These are phyloP conservation scores for Tholera decimalis DNA, from an alignment of 2,888 invertebrate genomes.

Conservation along the genomic window DNA sequence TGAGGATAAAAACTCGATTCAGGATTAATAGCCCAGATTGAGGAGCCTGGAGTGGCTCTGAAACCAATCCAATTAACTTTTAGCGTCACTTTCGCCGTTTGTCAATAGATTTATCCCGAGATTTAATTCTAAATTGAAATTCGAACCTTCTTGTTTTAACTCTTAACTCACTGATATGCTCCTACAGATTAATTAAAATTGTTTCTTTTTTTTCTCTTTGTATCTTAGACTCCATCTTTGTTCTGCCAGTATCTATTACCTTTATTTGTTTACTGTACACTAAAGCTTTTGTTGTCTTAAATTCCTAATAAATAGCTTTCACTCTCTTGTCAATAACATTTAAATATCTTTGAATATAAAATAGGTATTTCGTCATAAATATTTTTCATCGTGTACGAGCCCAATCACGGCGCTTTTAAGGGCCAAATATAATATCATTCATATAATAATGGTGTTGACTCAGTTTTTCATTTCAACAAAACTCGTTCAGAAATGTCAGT, in stretches of 20 bases:
- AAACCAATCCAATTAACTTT: slow-evolving; percentile 68
- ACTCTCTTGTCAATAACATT: slow-evolving; percentile 23
- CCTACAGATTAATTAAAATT: slow-evolving; percentile 34
- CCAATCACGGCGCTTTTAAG: slow-evolving; percentile 53
- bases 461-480: slow-evolving; percentile 76
- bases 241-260: slow-evolving; percentile 9
- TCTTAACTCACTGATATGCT: slow-evolving; percentile 32
- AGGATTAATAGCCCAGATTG: slow-evolving; percentile 63
- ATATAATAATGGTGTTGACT: slow-evolving; percentile 77
- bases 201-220: slow-evolving; percentile 24
- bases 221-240: not conserved
- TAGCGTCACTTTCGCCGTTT: slow-evolving; percentile 59
- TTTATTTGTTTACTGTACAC: slow-evolving; percentile 4
- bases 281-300: slow-evolving; percentile 14
- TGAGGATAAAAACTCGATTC: slow-evolving; percentile 59
- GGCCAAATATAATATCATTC: slow-evolving; percentile 68
- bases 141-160: slow-evolving; percentile 50
- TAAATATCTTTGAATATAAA: slow-evolving; percentile 42
- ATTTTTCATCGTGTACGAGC: slow-evolving; percentile 34
- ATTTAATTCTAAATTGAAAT: slow-evolving; percentile 63
- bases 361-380: slow-evolving; percentile 28
- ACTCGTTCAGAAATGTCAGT: slow-evolving; percentile 79
- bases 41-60: slow-evolving; percentile 45
- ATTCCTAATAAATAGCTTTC: slow-evolving; percentile 30
- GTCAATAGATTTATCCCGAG: slow-evolving; percentile 60